Evolutionary conservation across 2,888 invertebrate genomes (phyloP), one percentile per base, ranked within the genome.

Genomic region (Antheraea assamensis): DNA sequence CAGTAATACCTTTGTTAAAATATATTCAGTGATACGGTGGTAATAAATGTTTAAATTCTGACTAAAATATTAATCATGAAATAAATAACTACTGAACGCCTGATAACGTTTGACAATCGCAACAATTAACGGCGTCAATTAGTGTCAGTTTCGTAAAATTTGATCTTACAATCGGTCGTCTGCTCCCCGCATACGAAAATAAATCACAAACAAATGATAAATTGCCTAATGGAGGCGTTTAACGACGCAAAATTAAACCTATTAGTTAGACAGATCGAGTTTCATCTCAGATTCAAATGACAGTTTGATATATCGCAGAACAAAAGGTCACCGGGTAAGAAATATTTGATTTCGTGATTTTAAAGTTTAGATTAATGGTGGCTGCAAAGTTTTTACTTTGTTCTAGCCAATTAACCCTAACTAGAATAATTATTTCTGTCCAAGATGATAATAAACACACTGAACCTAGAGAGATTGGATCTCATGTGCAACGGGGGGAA

Each of bases 221-320:
- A 68, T 68, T 35, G 35, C 35, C 7, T 64, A 68, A 68, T 35
- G 19, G 68, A n/a, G 35, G 17, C 68, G 3, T 35, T 68, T 68
- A 68, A 68, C 68, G 68, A 68, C 13, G 68, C 35, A n/a, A 35
- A 31, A 68, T 68, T 68, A 35, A 68, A 68, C 68, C 35, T 68
- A 35, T 68, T 68, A 68, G 21, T 68, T 19, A 30, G 30, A 66
- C 35, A 68, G 68, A 35, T 19, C 68, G 68, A 35, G 68, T 35
- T 35, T 35, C 35, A 35, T 35, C 35, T 35, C 71, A 35, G 61
- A 58, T 58, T 71, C 35, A 55, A 58, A 71, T 71, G 71, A 71
- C 71, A 71, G 35, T 5, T 71, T 71, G 71, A 71, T 71, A 35
- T 58, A 71, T 71, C 58, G 71, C 35, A 24, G 17, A 17, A 35